A percentile compares a stretch with the other conserved stretches of the same genome.
Conservation (phyloP, 2,888 invertebrate genomes). For the Megamerina dolium region DNA sequence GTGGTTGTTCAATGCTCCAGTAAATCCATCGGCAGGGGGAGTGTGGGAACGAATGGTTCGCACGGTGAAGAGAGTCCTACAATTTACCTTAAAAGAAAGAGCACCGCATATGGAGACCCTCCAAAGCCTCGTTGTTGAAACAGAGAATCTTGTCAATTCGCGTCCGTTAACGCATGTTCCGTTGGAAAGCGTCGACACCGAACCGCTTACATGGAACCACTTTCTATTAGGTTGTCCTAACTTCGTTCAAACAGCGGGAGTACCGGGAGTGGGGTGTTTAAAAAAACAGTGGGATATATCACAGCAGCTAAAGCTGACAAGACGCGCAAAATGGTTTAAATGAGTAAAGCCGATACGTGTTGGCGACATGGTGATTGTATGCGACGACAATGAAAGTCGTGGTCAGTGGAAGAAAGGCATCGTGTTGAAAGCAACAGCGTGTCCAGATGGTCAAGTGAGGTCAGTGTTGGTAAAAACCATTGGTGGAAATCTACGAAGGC, state of each 20-base stretch:
- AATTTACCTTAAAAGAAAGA: constrained; percentile 17
- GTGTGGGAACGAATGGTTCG: constrained; percentile 17
- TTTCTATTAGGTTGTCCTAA: too few relatives aligned
- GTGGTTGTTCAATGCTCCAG: constrained; percentile 18
- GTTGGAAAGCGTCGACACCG: constrained; percentile 8
- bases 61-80: constrained; percentile 13
- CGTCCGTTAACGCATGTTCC: constrained; percentile 18
- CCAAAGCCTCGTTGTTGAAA: constrained; percentile 17
- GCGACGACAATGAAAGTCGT: too few relatives aligned
- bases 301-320: neutral
- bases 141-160: constrained; percentile 18
- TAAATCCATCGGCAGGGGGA: constrained; percentile 14
- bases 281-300: neutral
- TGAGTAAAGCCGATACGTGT: too few relatives aligned
- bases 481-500: too few relatives aligned
- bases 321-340: too few relatives aligned
- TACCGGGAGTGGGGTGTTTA: neutral
- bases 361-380: too few relatives aligned
- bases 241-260: neutral
- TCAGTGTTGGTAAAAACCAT: too few relatives aligned
- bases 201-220: constrained; percentile 17
- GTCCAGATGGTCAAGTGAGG: too few relatives aligned
- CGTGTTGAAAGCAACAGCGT: too few relatives aligned
- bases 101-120: constrained; percentile 15
- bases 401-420: too few relatives aligned